Evolutionary conservation across 2,888 invertebrate species (phyloP), one percentile per base, ranked within the genome.

Genomic region (Blera fallax): DNA sequence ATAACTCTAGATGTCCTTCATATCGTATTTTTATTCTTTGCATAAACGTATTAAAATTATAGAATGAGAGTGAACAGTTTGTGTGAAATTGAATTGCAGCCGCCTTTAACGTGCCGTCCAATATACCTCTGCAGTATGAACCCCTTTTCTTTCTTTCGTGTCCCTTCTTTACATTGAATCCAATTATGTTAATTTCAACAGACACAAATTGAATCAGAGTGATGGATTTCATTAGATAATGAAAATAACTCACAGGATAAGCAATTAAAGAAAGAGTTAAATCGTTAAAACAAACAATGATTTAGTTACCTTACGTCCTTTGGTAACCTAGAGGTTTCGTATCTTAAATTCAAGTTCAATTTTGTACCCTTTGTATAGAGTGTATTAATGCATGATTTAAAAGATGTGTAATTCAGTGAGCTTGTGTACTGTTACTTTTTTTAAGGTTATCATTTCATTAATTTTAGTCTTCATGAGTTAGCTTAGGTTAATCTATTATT

Each of bases 51-150:
- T 10, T 18, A 18, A 4, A 34, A 18, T 37, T 11, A 34, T 7
- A 18, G 16, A 58, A 18, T 34, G 34, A 1, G 18, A 56, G 16
- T 1, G 34, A 56, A 24, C 24, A 40, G 24, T 60, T 37, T 40
- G 60, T 40, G 40, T 60, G 14, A 60, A 60, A 60, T 40, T 60
- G 34, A 58, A 40, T 40, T 58, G 16, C 11, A 40, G 37, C 37
- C 58, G 58, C 6, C 37, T 24, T 37, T 18, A n/a, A 37, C 34
- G 7, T 11, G 8, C n/a, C 24, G 3, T n/a, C 24, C 4, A 10
- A 34, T 10, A 11, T 3, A 34, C 3, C 34, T 34, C 10, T 34
- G 37, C 11, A 37, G n/a, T 24, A 24, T 24, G 24, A 50, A n/a
- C 6, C 50, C 24, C 1, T 27, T 24, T 50, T 24, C 24, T 24